phyloP scores from a whole-genome alignment of 35 echinoderm and acorn worm genomes.

The Acanthaster planci region DNA sequence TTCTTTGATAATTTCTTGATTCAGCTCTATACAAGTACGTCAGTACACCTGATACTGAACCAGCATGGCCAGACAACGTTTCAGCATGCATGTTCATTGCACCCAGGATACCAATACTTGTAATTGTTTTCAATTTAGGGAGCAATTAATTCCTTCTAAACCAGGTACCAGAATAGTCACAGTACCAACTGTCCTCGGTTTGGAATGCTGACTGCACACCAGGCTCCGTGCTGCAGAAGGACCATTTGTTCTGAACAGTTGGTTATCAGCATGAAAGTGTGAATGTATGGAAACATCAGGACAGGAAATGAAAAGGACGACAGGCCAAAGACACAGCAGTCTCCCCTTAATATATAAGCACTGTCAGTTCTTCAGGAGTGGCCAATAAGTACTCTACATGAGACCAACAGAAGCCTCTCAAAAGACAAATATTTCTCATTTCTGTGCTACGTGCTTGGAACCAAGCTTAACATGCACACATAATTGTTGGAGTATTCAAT shows the following conservation, averaged over 20 bases:
- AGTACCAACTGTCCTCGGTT: background rate
- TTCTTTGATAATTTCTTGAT: too few species aligned
- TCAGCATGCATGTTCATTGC: background rate
- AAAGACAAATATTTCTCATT: constrained; percentile 20
- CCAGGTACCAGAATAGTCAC: background rate
- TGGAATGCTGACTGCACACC: constrained; percentile 21
- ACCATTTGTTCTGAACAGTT: constrained; percentile 21
- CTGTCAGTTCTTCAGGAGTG: background rate
- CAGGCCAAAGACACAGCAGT: background rate
- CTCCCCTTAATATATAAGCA: background rate
- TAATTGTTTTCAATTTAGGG: background rate
- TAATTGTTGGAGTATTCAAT: too few species aligned
- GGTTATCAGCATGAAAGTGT: background rate
- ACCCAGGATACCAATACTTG: background rate
- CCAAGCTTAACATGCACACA: too few species aligned
- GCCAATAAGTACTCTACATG: constrained; percentile 7
- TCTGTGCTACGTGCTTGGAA: too few species aligned
- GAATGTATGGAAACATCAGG: background rate
- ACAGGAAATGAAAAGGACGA: background rate
- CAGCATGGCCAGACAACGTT: background rate
- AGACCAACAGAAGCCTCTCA: background rate
- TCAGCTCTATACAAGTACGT: too few species aligned
- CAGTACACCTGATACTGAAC: background rate
- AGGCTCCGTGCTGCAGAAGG: constrained; percentile 1
- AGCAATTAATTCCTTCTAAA: constrained; percentile 20